Percentiles rank a stretch among this genome's conserved stretches.
These are phyloP conservation scores for Condylura cristata DNA, from an alignment of 2,113 vertebrate genomes.

Conservation along the genomic window DNA sequence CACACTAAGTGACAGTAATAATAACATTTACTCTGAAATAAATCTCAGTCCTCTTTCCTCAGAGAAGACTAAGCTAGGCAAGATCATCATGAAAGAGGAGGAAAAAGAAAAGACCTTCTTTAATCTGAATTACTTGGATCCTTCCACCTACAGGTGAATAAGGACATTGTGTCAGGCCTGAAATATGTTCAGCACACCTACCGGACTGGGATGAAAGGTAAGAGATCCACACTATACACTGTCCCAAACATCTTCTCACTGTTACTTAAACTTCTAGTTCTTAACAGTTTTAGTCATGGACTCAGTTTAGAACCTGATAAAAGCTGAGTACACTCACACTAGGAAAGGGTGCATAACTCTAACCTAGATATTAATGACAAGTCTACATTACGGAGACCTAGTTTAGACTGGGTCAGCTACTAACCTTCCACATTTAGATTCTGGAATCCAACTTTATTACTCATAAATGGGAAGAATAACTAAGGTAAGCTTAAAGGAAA, in stretches of 20 bases:
- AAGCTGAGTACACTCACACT: neutral
- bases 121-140: neutral
- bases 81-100: neutral
- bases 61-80: neutral
- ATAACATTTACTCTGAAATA: neutral
- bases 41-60: neutral
- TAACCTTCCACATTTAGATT: neutral
- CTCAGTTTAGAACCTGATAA: neutral
- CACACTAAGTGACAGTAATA: neutral
- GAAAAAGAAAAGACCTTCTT: neutral
- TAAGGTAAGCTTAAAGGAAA: neutral
- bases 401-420: neutral
- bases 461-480: neutral
- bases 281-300: neutral
- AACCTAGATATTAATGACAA: neutral
- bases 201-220: slow-evolving; percentile 88
- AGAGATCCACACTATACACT: neutral
- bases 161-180: slow-evolving; percentile 89
- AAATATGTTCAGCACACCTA: slow-evolving; percentile 90
- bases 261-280: neutral
- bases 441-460: neutral
- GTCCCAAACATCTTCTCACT: neutral
- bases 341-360: neutral
- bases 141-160: slow-evolving; percentile 85
- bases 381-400: neutral